phyloP scores from a whole-genome alignment of 1,140 invertebrate genomes.

The Acromyrmex echinatior region DNA sequence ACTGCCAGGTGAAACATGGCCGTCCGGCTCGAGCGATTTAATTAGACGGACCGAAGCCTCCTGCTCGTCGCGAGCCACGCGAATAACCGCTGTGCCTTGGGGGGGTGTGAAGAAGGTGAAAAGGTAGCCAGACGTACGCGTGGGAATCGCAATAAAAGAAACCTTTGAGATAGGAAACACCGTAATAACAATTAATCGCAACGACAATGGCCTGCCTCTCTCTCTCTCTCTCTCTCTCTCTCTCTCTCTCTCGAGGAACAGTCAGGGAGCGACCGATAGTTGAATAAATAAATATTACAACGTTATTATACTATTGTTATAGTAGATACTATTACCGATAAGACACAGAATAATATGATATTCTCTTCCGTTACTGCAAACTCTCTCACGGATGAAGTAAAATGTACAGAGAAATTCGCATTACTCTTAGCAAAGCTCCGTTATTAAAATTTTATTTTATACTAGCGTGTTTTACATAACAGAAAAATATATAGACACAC shows the following conservation, averaged over 20 bases:
- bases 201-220: neutral
- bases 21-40: constrained; percentile 63
- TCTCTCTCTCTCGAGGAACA: neutral
- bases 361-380: neutral
- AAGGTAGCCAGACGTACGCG: neutral
- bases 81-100: constrained; percentile 21
- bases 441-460: constrained; percentile 20
- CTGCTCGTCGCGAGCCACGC: constrained; percentile 34
- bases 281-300: constrained; percentile 6
- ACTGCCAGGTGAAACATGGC: constrained; percentile 76
- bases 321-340: neutral
- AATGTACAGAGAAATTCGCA: neutral
- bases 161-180: constrained; percentile 37
- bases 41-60: constrained; percentile 69
- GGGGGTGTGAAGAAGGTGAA: neutral
- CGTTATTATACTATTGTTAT: constrained; percentile 32
- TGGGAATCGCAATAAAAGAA: constrained; percentile 50
- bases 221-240: too few relatives aligned
- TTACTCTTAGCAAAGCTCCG: neutral
- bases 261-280: constrained; percentile 26
- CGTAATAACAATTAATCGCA: constrained; percentile 43
- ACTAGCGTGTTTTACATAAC: neutral
- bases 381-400: neutral
- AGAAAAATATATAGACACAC: neutral
- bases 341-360: neutral